These are phyloP conservation scores for Lepus europaeus DNA, from an alignment of 2,113 vertebrate species.

Conservation along the genomic window DNA sequence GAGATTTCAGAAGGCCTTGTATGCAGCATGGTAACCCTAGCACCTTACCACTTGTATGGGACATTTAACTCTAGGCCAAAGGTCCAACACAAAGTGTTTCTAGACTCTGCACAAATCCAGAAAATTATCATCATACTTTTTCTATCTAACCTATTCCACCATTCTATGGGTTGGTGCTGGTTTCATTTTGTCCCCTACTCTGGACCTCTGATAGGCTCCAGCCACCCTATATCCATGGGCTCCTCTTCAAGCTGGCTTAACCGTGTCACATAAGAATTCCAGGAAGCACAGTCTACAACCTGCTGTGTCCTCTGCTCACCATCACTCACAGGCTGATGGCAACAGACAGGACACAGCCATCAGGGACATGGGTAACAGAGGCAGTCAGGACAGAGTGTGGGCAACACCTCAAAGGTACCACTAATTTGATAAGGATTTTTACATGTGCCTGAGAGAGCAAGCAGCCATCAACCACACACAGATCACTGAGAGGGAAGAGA, in stretches of 20 bases:
- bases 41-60: neutral
- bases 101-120: neutral
- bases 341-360: constrained; percentile 24
- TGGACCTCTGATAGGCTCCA: neutral
- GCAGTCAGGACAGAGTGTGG: constrained; percentile 9
- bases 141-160: neutral
- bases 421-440: constrained; percentile 36
- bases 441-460: constrained; percentile 27
- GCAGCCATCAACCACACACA: neutral
- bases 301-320: neutral
- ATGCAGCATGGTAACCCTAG: neutral
- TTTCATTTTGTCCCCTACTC: neutral
- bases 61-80: neutral
- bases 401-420: constrained; percentile 24
- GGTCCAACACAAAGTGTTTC: neutral
- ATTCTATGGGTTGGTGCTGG: neutral
- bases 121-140: constrained; percentile 7
- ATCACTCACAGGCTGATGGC: constrained; percentile 29
- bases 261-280: constrained; percentile 25
- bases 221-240: neutral
- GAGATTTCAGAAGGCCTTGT: constrained; percentile 1
- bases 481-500: constrained; percentile 22
- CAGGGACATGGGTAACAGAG: neutral
- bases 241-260: constrained; percentile 36
- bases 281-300: neutral